Conservation (phyloP, 2,113 vertebrate species). For the Prietella phreatophila region DNA sequence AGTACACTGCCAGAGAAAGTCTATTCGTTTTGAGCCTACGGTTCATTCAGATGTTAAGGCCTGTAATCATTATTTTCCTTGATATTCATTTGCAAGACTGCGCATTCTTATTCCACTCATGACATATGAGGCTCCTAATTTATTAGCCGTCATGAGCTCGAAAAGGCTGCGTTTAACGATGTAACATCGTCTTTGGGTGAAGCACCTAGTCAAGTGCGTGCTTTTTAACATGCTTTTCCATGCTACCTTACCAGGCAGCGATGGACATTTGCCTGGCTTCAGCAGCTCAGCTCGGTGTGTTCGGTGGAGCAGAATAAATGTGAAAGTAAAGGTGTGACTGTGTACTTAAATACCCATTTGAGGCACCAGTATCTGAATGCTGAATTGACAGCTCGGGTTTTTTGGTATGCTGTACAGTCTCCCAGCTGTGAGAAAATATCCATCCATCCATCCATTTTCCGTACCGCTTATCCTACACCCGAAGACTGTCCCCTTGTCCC, state of each 20-base stretch:
- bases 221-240: background rate
- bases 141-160: conserved; percentile 2
- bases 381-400: background rate
- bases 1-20: background rate
- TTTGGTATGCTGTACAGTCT: too few relatives aligned
- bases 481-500: too few relatives aligned
- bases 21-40: background rate
- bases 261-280: background rate
- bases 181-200: background rate
- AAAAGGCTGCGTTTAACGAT: conserved; percentile 11
- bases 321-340: background rate
- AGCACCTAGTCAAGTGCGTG: background rate
- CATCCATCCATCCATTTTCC: too few relatives aligned
- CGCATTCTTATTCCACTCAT: conserved; percentile 21
- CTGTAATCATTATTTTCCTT: conserved; percentile 14
- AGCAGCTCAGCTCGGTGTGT: background rate
- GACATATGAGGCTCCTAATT: background rate
- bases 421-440: background rate
- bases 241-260: background rate
- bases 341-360: background rate
- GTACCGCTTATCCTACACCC: too few relatives aligned
- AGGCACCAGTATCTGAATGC: background rate
- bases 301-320: conserved; percentile 15
- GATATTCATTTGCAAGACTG: conserved; percentile 15
- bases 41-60: background rate